A percentile compares a stretch with the other conserved stretches of the same genome.
Conservation (phyloP, 2,888 invertebrate genomes). For the Plutella xylostella region DNA sequence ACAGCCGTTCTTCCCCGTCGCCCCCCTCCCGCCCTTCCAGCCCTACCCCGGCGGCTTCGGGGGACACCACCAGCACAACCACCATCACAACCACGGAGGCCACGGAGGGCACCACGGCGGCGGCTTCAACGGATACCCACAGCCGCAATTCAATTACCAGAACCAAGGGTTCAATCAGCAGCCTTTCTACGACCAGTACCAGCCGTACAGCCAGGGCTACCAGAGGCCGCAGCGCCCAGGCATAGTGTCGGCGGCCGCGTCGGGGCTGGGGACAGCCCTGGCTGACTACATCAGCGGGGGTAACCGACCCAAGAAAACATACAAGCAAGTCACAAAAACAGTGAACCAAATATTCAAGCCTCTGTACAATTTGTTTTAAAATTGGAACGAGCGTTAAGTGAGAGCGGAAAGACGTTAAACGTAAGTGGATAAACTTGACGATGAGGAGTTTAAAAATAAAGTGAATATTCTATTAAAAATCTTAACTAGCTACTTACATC, state of each 20-base stretch:
- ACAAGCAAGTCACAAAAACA: conserved; percentile 45
- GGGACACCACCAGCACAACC: conserved; percentile 7
- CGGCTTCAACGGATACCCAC: conserved; percentile 18
- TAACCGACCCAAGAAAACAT: conserved; percentile 42
- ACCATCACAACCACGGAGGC: conserved; percentile 12
- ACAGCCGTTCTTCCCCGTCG: conserved; percentile 18
- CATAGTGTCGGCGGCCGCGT: conserved; percentile 51
- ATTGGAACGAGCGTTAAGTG: no score
- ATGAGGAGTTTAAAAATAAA: no score
- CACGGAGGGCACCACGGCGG: conserved; percentile 25
- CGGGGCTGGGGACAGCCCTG: conserved; percentile 64
- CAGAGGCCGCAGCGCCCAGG: conserved; percentile 30
- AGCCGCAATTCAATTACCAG: neutral
- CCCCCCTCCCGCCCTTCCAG: conserved; percentile 15
- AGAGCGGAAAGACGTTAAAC: no score
- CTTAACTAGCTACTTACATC: no score
- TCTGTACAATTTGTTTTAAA: conserved; percentile 45
- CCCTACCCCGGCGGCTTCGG: conserved; percentile 3
- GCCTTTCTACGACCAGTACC: conserved; percentile 13
- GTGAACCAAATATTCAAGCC: conserved; percentile 45
- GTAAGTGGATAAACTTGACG: no score
- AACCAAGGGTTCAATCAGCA: conserved; percentile 4
- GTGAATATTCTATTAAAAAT: no score
- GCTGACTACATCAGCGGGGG: conserved; percentile 46
- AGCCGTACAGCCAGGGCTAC: conserved; percentile 18